Base-by-base conservation (phyloP, 2,888 invertebrate species). In the Hypomecis atomaria region DNA sequence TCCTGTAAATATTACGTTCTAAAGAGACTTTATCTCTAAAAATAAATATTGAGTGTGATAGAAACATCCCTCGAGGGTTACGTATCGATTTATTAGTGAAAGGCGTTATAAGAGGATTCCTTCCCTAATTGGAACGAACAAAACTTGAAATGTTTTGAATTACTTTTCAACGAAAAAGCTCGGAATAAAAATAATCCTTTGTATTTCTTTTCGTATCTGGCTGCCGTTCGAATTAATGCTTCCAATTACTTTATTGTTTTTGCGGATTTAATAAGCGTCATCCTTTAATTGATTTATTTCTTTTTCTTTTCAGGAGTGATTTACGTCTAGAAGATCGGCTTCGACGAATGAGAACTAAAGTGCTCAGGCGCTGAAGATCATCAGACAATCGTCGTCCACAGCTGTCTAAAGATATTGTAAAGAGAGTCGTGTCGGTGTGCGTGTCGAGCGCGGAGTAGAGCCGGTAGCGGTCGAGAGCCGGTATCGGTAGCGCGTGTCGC, bases 231-330 rank as follows among this genome's bases (percentile, higher is more conserved):
- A 56, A 60, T 50, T 61, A 53, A 60, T 61, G 52, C 43, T 56
- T 53, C 56, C 38, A 65, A 59, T 59, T 64, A 64, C 60, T 57
- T 65, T 61, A 60, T 65, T 60, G 53, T 57, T 57, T 54, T 48
- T 48, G 60, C 38, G 38, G 42, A 42, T 48, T 65, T 56, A 43
- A 4, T n/a, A 34, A 40, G 50, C 38, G 52, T 52, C 40, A 60
- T 57, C 47, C 23, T 37, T 38, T 59, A 60, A 56, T 53, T 57
- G 64, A 48, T 37, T 57, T 48, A 45, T 76, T 84, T 84, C 78
- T 71, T 77, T 23, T 84, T 87, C 68, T 75, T 90, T 89, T 69
- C 91, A 92, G 92, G 88, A 86, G 86, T 87, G 85, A 81, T 86
- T 85, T 83, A 83, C 84, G 86, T 83, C 84, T 83, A 81, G 83